Percentiles rank a stretch among this genome's conserved stretches.
Evolutionary conservation across 2,113 vertebrate species (phyloP).

Genomic region (Leiothrix lutea): DNA sequence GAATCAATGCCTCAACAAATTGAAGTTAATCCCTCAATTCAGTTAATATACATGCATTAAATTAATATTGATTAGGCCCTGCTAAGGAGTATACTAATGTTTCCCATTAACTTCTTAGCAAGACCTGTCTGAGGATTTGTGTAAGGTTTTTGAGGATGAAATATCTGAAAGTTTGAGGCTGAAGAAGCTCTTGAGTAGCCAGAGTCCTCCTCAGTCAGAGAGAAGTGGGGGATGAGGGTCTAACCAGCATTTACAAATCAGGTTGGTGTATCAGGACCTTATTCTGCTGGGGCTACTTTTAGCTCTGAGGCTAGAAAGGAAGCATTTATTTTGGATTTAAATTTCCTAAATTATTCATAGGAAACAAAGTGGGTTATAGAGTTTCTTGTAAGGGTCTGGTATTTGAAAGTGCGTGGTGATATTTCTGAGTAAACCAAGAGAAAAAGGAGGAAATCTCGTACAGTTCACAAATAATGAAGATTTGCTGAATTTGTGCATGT

Average conservation of each 20-base stretch:
- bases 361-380: not conserved
- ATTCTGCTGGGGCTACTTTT: not conserved
- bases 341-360: not conserved
- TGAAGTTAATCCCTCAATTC: not conserved
- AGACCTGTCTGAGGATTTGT: not conserved
- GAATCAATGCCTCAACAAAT: not conserved
- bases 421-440: not conserved
- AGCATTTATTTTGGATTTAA: not conserved
- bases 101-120: not conserved
- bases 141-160: not conserved
- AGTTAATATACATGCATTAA: not conserved
- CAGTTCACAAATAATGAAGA: not conserved
- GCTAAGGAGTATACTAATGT: not conserved
- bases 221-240: not conserved
- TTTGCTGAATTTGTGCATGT: not conserved
- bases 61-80: not conserved
- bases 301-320: not conserved
- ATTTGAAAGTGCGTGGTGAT: not conserved
- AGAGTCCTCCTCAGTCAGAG: not conserved
- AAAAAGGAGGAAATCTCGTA: not conserved
- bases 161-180: not conserved
- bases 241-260: not conserved
- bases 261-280: not conserved
- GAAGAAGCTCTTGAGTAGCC: not conserved
- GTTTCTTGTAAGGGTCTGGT: not conserved